These are phyloP conservation scores for Synergus gifuensis DNA, from an alignment of 2,888 invertebrate genomes.

Conservation along the genomic window DNA sequence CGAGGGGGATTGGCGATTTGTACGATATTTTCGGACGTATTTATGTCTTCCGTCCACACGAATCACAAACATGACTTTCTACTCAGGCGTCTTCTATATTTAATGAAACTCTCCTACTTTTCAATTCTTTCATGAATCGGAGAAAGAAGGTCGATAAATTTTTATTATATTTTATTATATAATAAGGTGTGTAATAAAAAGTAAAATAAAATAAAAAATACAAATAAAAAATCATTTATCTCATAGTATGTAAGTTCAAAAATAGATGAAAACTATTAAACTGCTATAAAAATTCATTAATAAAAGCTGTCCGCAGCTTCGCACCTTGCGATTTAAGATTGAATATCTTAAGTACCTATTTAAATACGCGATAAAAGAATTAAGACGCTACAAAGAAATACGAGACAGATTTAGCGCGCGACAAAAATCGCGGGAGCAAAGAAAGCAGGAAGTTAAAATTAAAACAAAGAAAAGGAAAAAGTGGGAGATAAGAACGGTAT, in stretches of 20 bases:
- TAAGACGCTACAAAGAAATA: not conserved
- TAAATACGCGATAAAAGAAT: not conserved
- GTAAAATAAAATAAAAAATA: too few species aligned
- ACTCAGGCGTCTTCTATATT: slow-evolving; percentile 45
- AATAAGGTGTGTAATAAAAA: too few species aligned
- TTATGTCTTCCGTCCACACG: slow-evolving; percentile 65
- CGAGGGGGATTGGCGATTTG: slow-evolving; percentile 71
- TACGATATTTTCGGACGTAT: slow-evolving; percentile 70
- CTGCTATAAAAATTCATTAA: too few species aligned
- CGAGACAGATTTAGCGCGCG: slow-evolving; percentile 32
- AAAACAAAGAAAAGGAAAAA: slow-evolving; percentile 68
- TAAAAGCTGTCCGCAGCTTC: too few species aligned
- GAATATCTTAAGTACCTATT: not conserved
- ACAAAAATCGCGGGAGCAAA: slow-evolving; percentile 44
- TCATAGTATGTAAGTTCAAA: too few species aligned
- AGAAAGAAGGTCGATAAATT: not conserved
- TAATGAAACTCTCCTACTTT: slow-evolving; percentile 22
- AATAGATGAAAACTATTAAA: too few species aligned
- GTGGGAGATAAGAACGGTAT: slow-evolving; percentile 70
- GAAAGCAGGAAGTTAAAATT: slow-evolving; percentile 50
- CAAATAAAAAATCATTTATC: too few species aligned
- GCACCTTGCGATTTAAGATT: too few species aligned
- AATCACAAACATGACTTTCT: slow-evolving; percentile 52
- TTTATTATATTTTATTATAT: too few species aligned
- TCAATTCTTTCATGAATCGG: slow-evolving; percentile 20